Evolutionary conservation across 2,797 vertebrate genomes (phyloP).

Genomic region (Australoheros facetus): DNA sequence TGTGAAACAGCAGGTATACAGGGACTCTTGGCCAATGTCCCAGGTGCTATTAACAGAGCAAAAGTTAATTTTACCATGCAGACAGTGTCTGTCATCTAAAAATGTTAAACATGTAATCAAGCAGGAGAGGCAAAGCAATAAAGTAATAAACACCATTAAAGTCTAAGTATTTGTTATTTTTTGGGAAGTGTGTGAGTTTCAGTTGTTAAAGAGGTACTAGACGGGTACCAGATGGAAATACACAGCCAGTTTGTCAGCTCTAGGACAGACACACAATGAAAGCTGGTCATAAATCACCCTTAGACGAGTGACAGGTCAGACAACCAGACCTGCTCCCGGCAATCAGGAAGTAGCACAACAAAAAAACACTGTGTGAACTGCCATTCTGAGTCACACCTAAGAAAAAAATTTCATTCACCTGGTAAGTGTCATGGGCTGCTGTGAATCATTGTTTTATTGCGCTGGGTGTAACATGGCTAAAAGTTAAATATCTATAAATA

Average conservation of each 20-base stretch:
- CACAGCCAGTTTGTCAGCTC: constrained; percentile 1
- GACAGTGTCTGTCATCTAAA: constrained; percentile 1
- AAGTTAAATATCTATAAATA: constrained; percentile 45
- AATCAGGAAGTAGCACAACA: constrained; percentile 53
- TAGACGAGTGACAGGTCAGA: constrained; percentile 28
- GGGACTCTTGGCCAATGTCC: constrained; percentile 13
- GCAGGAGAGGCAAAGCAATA: constrained; percentile 27
- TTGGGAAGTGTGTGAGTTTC: not conserved
- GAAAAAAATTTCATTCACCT: constrained; percentile 17
- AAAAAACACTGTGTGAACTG: constrained; percentile 22
- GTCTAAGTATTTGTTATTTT: constrained; percentile 37
- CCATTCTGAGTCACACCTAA: constrained; percentile 38
- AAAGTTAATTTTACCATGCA: constrained; percentile 25
- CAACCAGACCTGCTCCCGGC: constrained; percentile 27
- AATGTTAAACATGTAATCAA: constrained; percentile 24
- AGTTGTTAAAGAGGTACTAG: constrained; percentile 2
- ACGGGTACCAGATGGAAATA: constrained; percentile 20
- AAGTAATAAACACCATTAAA: constrained; percentile 35
- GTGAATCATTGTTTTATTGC: constrained; percentile 2
- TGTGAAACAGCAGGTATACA: constrained; percentile 43
- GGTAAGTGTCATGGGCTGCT: constrained; percentile 20
- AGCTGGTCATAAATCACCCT: constrained; percentile 25
- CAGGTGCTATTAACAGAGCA: constrained; percentile 37
- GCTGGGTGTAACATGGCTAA: not conserved
- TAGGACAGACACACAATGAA: not conserved